A percentile compares a stretch with the other conserved stretches of the same genome.
These are phyloP conservation scores for Octopus sinensis DNA, from an alignment of 1,140 invertebrate genomes.

Conservation along the genomic window DNA sequence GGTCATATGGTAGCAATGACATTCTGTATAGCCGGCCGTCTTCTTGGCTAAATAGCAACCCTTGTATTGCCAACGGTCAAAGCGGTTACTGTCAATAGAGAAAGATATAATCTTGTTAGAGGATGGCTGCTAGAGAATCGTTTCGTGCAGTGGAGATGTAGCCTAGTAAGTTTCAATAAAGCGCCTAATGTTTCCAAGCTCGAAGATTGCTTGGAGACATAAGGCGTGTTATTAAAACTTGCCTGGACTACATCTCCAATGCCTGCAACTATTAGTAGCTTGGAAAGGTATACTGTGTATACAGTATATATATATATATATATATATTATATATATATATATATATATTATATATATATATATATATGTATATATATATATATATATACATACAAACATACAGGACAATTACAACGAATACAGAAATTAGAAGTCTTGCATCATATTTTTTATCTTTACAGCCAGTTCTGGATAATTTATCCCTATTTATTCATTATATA, in stretches of 20 bases:
- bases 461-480: too few species aligned
- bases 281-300: neutral
- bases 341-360: slow-evolving; percentile 2
- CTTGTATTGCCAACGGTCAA: slow-evolving; percentile 75
- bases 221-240: too few species aligned
- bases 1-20: slow-evolving; percentile 89
- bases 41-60: slow-evolving; percentile 78
- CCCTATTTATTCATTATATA: neutral
- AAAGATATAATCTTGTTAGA: neutral
- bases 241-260: too few species aligned
- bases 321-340: neutral
- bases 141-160: too few species aligned
- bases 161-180: too few species aligned
- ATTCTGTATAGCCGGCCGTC: slow-evolving; percentile 86
- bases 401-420: neutral
- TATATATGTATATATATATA: neutral
- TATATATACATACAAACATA: neutral
- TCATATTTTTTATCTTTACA: too few species aligned
- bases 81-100: slow-evolving; percentile 21
- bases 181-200: too few species aligned
- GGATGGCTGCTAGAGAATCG: too few species aligned
- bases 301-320: neutral
- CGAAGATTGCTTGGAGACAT: too few species aligned
- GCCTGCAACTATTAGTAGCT: neutral
- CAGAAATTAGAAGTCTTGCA: too few species aligned